A percentile compares a stretch with the other conserved stretches of the same genome.
phyloP scores from a whole-genome alignment of 2,888 invertebrate genomes.

The Aporophyla nigra region DNA sequence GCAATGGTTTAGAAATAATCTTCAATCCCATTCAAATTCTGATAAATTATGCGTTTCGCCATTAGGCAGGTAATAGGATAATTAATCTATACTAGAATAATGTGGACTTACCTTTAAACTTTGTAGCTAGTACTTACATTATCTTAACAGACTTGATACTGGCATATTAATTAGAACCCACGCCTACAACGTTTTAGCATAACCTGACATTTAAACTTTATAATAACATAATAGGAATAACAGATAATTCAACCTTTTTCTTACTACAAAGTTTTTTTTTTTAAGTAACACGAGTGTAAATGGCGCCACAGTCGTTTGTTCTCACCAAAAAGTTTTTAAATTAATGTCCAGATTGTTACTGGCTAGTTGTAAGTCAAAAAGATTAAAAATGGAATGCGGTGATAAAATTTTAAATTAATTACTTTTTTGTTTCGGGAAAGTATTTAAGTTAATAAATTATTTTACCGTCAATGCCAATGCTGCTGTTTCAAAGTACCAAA shows the following conservation, averaged over 20 bases:
- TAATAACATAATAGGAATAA: slow-evolving; percentile 23
- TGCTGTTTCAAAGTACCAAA: not conserved
- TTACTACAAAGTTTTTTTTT: not conserved
- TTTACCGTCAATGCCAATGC: not conserved
- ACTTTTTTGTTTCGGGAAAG: not conserved
- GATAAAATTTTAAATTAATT: not conserved
- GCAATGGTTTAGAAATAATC: too few species aligned
- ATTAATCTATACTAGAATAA: slow-evolving; percentile 30
- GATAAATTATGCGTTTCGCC: too few species aligned
- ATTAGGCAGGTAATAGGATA: not conserved
- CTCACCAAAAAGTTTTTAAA: not conserved
- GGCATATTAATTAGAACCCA: slow-evolving; percentile 55
- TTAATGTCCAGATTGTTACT: not conserved
- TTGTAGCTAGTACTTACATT: slow-evolving; percentile 28
- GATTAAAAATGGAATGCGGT: not conserved
- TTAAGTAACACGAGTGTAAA: not conserved
- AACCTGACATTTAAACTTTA: slow-evolving; percentile 48
- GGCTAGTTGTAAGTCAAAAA: not conserved
- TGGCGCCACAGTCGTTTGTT: not conserved
- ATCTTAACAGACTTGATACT: slow-evolving; percentile 46
- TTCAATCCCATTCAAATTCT: too few species aligned
- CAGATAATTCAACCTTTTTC: slow-evolving; percentile 30
- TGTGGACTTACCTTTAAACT: slow-evolving; percentile 39
- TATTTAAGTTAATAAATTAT: not conserved
- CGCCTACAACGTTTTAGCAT: slow-evolving; percentile 31